Conservation (phyloP, 2,797 vertebrate species). For the Gallinago solitaria region DNA sequence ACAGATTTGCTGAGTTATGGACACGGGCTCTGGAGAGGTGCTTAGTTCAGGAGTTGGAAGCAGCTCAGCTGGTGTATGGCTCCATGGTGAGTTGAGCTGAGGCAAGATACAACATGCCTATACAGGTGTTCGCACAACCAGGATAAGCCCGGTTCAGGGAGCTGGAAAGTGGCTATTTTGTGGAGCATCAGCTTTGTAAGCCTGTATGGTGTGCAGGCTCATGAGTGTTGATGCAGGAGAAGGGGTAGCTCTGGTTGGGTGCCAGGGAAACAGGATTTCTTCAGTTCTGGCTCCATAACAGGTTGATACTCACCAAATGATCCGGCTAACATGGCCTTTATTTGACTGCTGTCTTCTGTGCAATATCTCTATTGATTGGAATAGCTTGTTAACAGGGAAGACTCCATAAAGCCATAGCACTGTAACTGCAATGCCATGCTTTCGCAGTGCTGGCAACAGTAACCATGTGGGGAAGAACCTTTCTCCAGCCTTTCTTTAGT, state of each 20-base stretch:
- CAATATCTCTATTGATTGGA: accelerated
- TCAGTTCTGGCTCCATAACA: neutral
- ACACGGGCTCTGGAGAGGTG: neutral
- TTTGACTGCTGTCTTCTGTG: neutral
- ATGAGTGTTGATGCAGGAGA: neutral
- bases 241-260: neutral
- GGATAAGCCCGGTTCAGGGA: neutral
- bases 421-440: neutral
- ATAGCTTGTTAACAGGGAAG: neutral
- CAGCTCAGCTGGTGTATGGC: neutral
- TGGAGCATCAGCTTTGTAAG: neutral
- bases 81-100: neutral
- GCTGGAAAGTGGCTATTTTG: neutral
- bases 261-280: neutral
- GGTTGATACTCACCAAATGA: neutral
- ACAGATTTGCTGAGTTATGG: neutral
- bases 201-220: neutral
- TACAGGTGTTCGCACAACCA: neutral
- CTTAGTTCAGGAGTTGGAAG: neutral
- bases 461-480: neutral
- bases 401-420: accelerated
- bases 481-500: neutral
- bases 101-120: neutral
- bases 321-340: neutral
- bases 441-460: neutral